phyloP scores from a whole-genome alignment of 1,140 invertebrate genomes.

The Drosophila paulistorum region DNA sequence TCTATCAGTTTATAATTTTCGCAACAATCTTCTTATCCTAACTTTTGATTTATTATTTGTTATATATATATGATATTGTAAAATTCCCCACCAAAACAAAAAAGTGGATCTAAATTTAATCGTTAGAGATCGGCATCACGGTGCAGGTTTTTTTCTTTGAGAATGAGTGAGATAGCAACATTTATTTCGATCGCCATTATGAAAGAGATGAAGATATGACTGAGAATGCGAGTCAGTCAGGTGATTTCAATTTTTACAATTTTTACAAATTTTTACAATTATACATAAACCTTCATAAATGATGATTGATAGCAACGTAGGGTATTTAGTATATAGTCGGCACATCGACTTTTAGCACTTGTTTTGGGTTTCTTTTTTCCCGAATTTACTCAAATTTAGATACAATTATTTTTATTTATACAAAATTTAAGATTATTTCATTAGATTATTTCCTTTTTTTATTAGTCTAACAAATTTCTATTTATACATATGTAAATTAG shows the following conservation, averaged over 20 bases:
- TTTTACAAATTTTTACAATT: neutral
- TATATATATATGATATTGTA: neutral
- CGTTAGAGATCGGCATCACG: neutral
- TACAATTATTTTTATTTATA: slow-evolving; percentile 6
- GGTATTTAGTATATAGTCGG: neutral
- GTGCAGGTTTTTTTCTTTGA: neutral
- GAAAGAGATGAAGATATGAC: neutral
- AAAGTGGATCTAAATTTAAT: neutral
- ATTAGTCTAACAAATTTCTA: neutral
- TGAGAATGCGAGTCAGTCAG: neutral
- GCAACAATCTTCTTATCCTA: no score
- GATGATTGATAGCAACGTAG: neutral
- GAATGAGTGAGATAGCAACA: neutral
- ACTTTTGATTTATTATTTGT: no score
- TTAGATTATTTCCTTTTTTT: neutral
- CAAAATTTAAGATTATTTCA: neutral
- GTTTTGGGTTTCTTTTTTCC: neutral
- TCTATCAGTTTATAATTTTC: no score
- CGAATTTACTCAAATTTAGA: neutral
- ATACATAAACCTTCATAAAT: no score
- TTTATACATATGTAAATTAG: neutral
- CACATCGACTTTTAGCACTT: neutral
- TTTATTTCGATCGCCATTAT: neutral
- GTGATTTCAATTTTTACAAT: neutral
- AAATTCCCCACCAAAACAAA: neutral